Percentiles rank a stretch among this genome's conserved stretches.
These are phyloP conservation scores for Sphenopsis melanotis DNA, from an alignment of 2,797 vertebrate genomes.

Conservation along the genomic window DNA sequence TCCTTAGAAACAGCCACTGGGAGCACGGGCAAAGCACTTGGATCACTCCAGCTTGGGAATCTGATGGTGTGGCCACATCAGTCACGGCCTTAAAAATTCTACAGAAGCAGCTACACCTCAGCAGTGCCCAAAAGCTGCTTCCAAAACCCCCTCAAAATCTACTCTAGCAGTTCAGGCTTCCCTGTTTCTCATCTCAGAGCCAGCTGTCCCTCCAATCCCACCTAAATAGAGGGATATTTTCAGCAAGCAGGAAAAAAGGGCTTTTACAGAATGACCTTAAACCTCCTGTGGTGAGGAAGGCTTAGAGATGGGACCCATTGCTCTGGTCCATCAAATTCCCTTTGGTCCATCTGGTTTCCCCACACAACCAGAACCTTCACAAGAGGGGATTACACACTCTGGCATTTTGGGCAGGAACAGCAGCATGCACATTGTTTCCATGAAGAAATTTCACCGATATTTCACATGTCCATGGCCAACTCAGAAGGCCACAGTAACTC, in stretches of 20 bases:
- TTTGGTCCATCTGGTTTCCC: neutral
- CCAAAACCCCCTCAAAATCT: neutral
- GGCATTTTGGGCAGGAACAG: neutral
- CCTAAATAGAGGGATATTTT: neutral
- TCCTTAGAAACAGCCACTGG: neutral
- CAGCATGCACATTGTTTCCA: neutral
- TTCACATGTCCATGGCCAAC: neutral
- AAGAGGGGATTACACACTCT: rapidly evolving
- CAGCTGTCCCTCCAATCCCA: neutral
- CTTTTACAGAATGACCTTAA: neutral
- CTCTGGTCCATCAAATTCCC: neutral
- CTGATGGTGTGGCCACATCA: neutral
- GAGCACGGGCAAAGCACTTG: neutral
- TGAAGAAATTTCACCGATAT: neutral
- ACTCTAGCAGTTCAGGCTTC: neutral
- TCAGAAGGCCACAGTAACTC: neutral
- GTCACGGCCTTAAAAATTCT: rapidly evolving
- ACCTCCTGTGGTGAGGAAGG: neutral
- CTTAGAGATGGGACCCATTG: neutral
- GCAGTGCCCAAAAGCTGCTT: neutral
- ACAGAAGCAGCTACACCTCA: neutral
- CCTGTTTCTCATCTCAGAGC: neutral
- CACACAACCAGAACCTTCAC: neutral
- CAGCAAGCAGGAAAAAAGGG: neutral
- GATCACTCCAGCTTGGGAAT: neutral